These are phyloP conservation scores for Laterallus jamaicensis DNA, from an alignment of 2,113 vertebrate genomes.

Conservation along the genomic window DNA sequence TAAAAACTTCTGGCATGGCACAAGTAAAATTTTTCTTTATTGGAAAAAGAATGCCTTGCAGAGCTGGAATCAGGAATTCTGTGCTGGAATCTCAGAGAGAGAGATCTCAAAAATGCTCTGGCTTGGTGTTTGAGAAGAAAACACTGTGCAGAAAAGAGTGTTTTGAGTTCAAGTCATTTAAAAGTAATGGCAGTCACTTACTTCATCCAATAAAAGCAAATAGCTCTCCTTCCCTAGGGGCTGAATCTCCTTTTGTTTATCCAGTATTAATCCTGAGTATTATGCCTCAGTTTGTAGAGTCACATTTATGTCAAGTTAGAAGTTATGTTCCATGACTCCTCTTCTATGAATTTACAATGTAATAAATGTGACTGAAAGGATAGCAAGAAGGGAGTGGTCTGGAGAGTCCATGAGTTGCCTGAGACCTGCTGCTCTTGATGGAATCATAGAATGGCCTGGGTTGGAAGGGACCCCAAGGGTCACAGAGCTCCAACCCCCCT, in stretches of 20 bases:
- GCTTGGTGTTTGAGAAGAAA: not conserved
- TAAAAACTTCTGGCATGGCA: not conserved
- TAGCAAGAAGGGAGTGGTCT: not conserved
- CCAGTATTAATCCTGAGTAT: not conserved
- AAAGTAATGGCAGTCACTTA: not conserved
- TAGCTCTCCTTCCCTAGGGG: not conserved
- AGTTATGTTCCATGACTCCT: not conserved
- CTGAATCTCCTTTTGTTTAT: not conserved
- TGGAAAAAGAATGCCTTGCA: not conserved
- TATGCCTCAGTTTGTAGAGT: not conserved
- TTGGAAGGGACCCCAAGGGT: no score
- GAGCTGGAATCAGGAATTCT: not conserved
- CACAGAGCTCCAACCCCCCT: no score
- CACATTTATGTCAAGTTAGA: not conserved
- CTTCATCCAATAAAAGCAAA: slow-evolving; percentile 18
- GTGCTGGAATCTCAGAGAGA: not conserved
- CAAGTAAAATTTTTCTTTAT: not conserved
- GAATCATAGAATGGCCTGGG: not conserved
- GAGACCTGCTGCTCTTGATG: not conserved
- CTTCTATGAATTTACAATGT: not conserved
- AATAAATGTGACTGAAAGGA: not conserved
- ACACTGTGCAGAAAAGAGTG: not conserved
- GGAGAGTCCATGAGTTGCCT: not conserved
- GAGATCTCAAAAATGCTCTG: slow-evolving; percentile 8
- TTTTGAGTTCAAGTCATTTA: not conserved